A percentile compares a stretch with the other conserved stretches of the same genome.
phyloP scores from a whole-genome alignment of 30 jellyfish, hydroid and myxozoan genomes.

The Pelagia noctiluca region DNA sequence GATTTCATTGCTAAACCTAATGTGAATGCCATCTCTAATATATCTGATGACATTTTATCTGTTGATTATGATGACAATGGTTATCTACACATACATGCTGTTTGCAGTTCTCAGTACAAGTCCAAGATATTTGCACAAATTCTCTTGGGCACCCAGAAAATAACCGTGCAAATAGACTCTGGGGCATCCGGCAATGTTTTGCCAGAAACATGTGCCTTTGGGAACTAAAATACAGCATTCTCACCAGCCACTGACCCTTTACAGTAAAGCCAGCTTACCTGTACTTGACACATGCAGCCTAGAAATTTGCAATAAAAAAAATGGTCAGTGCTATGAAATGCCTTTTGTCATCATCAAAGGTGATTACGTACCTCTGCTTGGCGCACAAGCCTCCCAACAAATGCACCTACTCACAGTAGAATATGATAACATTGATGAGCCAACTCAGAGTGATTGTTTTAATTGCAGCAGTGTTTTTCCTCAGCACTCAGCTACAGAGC shows the following conservation, averaged over 20 bases:
- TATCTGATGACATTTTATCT: slow-evolving; percentile 1
- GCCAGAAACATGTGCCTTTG: slow-evolving; percentile 11
- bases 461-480: slow-evolving; percentile 5
- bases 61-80: slow-evolving; percentile 7
- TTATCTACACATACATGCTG: slow-evolving; percentile 14
- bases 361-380: background rate
- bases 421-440: slow-evolving; percentile 2
- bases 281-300: background rate
- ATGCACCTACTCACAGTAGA: slow-evolving; percentile 6
- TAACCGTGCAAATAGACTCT: background rate
- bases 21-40: slow-evolving; percentile 1
- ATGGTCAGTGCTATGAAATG: background rate
- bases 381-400: background rate
- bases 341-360: slow-evolving; percentile 1
- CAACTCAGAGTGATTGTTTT: background rate
- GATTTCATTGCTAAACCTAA: background rate
- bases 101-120: slow-evolving; percentile 15
- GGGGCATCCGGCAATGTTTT: slow-evolving; percentile 14
- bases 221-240: slow-evolving; percentile 11
- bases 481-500: slow-evolving; percentile 9
- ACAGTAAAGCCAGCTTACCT: slow-evolving; percentile 26
- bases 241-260: slow-evolving; percentile 24
- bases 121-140: slow-evolving; percentile 16
- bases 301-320: background rate
- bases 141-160: slow-evolving; percentile 6